Conservation (phyloP, 1,140 invertebrate genomes). For the Drosophila ogumai region DNA sequence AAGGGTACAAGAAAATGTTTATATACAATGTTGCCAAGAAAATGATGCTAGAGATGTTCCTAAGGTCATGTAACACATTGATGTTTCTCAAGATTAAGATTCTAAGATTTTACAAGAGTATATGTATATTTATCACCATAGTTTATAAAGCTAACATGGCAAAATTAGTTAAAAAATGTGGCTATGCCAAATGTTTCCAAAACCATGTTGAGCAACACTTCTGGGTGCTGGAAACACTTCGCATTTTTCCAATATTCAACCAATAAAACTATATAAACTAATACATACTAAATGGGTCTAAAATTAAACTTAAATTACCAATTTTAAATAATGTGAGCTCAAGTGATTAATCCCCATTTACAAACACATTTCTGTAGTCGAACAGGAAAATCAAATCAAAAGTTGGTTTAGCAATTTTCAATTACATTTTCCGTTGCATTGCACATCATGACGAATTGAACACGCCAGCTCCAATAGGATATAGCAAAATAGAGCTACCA, state of each 20-base stretch:
- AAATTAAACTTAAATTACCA: not conserved
- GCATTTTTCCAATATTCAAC: not conserved
- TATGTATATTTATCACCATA: not conserved
- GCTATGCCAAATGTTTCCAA: not conserved
- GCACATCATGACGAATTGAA: constrained; percentile 15
- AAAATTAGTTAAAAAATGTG: not conserved
- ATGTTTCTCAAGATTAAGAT: too few species aligned
- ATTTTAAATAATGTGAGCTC: too few species aligned
- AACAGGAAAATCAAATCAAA: constrained; percentile 42
- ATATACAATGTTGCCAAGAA: too few species aligned
- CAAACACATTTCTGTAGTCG: not conserved
- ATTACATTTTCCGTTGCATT: constrained; percentile 48
- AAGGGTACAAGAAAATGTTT: not conserved
- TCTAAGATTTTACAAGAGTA: too few species aligned
- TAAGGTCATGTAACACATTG: too few species aligned
- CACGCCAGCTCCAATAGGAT: constrained; percentile 23
- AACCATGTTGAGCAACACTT: not conserved
- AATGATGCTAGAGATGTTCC: too few species aligned
- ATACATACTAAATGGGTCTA: not conserved
- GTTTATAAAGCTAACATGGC: not conserved
- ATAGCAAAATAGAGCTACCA: constrained; percentile 10
- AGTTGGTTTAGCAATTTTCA: constrained; percentile 24
- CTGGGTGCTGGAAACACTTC: too few species aligned
- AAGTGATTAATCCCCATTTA: constrained; percentile 3
- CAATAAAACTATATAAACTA: not conserved